Conservation (phyloP, 2,797 vertebrate genomes). For the Synanceia verrucosa region DNA sequence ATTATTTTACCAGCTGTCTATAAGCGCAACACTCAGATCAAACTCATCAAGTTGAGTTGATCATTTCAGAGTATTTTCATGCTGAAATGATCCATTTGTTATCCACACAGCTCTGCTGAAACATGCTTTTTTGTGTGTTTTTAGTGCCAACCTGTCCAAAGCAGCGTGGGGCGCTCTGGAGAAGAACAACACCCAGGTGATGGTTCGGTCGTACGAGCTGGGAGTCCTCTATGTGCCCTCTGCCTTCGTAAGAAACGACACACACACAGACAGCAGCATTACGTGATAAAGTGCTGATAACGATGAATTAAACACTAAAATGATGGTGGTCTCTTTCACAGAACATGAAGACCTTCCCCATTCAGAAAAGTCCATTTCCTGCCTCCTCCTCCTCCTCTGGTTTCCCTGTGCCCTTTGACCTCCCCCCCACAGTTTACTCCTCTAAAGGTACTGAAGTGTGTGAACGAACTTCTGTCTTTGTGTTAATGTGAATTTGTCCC, state of each 20-base stretch:
- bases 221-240: constrained; percentile 94
- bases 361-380: constrained; percentile 79
- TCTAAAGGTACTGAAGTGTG: constrained; percentile 70
- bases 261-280: not conserved
- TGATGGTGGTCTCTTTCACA: constrained; percentile 43
- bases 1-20: not conserved
- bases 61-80: not conserved
- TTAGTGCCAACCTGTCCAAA: constrained; percentile 96
- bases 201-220: constrained; percentile 97
- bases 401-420: constrained; percentile 85
- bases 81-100: not conserved
- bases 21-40: not conserved
- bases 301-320: not conserved
- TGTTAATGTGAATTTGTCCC: too few relatives aligned
- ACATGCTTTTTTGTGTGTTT: not conserved
- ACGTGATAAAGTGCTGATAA: not conserved
- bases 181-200: constrained; percentile 92
- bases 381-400: constrained; percentile 71
- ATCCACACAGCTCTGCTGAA: not conserved
- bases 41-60: not conserved
- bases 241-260: constrained; percentile 89
- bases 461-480: not conserved
- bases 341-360: constrained; percentile 80
- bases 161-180: constrained; percentile 96
- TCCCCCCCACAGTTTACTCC: constrained; percentile 80